Conservation (phyloP, 2,113 vertebrate genomes). For the Ammospiza nelsoni region DNA sequence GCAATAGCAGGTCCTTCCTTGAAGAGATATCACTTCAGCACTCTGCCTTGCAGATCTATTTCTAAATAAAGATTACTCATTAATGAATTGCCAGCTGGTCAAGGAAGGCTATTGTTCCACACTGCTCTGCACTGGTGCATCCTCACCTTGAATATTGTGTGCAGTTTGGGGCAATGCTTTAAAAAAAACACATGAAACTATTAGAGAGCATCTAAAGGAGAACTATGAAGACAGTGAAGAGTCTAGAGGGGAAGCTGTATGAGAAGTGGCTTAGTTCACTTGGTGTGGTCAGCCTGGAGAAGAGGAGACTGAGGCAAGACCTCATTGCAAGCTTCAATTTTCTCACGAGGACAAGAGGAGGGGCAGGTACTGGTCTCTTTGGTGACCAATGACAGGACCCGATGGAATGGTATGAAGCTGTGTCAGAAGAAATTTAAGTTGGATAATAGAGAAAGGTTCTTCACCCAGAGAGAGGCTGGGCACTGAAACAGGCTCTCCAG, state of each 20-base stretch:
- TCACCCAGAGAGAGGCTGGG: no score
- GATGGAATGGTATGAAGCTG: background rate
- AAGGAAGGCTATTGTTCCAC: background rate
- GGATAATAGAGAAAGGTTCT: background rate
- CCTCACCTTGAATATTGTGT: background rate
- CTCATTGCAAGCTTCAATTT: background rate
- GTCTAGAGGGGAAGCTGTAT: background rate
- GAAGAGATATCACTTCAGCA: background rate
- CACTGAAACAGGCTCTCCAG: background rate
- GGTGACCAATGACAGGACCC: background rate
- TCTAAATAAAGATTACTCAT: background rate
- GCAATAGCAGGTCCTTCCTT: background rate
- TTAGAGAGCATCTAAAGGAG: background rate
- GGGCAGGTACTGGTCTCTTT: background rate
- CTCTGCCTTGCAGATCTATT: background rate
- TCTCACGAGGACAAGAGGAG: accelerated
- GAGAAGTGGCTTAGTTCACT: background rate
- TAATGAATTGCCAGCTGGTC: accelerated
- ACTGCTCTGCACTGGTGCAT: background rate
- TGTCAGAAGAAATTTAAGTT: background rate
- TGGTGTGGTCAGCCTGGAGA: background rate
- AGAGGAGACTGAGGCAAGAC: background rate
- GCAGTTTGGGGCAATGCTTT: background rate
- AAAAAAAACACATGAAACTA: background rate
- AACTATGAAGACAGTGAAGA: background rate